Evolutionary conservation across 2,797 vertebrate genomes (phyloP).

Genomic region (Malacoraja senta): DNA sequence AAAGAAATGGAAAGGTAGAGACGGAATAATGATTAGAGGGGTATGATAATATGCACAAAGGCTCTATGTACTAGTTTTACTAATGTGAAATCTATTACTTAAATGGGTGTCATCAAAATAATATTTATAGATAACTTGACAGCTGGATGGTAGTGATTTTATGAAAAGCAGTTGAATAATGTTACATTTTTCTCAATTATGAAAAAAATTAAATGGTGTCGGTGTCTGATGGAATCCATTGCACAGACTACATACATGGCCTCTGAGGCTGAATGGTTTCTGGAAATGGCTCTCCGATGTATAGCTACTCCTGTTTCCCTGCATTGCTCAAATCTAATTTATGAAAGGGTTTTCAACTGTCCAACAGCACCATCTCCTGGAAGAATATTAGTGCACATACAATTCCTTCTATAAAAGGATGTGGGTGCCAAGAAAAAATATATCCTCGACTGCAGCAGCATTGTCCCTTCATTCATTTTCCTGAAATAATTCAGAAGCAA

Average conservation of each 20-base stretch:
- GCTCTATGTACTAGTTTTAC: background rate
- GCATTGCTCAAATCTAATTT: background rate
- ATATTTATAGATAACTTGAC: background rate
- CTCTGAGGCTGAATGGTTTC: background rate
- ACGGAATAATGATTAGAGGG: background rate
- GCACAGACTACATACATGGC: background rate
- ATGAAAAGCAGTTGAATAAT: background rate
- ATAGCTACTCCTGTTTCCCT: background rate
- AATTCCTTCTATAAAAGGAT: background rate
- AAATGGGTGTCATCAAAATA: background rate
- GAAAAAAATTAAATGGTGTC: background rate
- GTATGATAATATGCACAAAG: background rate
- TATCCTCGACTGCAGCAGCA: background rate
- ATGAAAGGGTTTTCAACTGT: background rate
- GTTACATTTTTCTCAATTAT: background rate
- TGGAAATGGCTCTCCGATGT: background rate
- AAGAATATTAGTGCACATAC: background rate
- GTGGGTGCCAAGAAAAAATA: background rate
- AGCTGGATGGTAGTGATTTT: too few species aligned
- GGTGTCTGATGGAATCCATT: background rate
- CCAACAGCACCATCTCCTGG: conserved; percentile 27
- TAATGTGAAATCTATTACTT: background rate
- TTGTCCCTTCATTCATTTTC: too few species aligned
- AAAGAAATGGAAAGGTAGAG: background rate
- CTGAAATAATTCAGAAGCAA: background rate